phyloP scores from a whole-genome alignment of 2,113 vertebrate species.

The Garra rufa region DNA sequence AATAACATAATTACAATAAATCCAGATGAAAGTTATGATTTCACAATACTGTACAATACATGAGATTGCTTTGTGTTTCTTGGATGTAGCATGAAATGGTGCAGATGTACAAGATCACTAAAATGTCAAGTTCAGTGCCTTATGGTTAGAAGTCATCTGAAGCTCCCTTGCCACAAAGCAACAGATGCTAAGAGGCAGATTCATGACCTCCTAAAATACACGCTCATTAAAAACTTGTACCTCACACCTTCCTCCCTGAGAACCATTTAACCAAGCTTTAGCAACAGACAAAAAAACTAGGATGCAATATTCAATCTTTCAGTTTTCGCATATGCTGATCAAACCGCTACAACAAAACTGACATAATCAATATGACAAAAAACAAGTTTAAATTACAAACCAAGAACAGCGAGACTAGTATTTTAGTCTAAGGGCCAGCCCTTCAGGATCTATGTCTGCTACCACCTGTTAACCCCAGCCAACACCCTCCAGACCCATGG shows the following conservation, averaged over 20 bases:
- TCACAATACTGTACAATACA: not conserved
- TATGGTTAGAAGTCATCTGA: constrained; percentile 5
- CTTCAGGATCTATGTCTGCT: constrained; percentile 37
- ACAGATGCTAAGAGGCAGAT: constrained; percentile 15
- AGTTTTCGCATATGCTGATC: not conserved
- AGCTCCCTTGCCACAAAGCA: not conserved
- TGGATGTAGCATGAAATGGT: not conserved
- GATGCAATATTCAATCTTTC: not conserved
- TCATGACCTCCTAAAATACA: constrained; percentile 20
- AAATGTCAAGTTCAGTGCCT: constrained; percentile 3
- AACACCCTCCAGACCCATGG: constrained; percentile 32
- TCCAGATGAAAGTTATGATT: not conserved
- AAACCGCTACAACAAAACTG: not conserved
- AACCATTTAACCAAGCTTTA: not conserved
- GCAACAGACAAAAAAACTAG: not conserved
- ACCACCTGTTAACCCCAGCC: constrained; percentile 48
- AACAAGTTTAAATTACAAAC: not conserved
- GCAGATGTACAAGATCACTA: constrained; percentile 21
- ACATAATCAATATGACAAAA: not conserved
- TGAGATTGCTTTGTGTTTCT: not conserved
- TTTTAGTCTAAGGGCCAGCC: not conserved
- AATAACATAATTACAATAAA: not conserved
- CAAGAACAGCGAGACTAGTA: not conserved
- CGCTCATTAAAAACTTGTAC: not conserved
- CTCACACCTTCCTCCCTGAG: not conserved